These are phyloP conservation scores for Excalfactoria chinensis DNA, from an alignment of 2,113 vertebrate genomes.

Conservation along the genomic window DNA sequence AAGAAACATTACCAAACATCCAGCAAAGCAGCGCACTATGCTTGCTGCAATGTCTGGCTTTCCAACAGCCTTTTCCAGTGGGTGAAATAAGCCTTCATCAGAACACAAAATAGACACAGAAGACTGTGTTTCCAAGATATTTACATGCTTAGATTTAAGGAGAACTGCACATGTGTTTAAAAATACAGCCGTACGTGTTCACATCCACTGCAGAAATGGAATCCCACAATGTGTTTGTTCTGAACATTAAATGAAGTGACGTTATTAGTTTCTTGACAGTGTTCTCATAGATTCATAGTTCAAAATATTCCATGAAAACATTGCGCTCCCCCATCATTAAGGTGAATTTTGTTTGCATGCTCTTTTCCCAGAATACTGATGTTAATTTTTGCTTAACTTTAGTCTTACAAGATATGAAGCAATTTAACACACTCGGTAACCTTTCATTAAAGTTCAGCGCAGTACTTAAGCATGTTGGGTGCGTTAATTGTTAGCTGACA, in stretches of 20 bases:
- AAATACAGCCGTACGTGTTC: rapidly evolving
- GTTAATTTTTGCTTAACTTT: constrained; percentile 82
- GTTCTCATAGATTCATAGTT: constrained; percentile 65
- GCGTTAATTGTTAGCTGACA: constrained; percentile 84
- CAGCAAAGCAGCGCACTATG: neutral
- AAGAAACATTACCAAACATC: neutral
- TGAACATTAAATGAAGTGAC: neutral
- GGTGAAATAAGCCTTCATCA: neutral
- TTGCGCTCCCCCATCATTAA: constrained; percentile 66
- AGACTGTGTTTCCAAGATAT: neutral
- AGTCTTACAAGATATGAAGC: constrained; percentile 77
- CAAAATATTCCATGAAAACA: constrained; percentile 71
- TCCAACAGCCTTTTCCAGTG: neutral
- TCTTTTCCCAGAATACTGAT: constrained; percentile 74
- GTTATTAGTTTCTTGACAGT: constrained; percentile 41
- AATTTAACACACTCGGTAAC: constrained; percentile 79
- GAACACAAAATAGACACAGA: neutral
- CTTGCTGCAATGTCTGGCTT: neutral
- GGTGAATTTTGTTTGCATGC: constrained; percentile 76
- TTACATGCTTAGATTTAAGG: rapidly evolving
- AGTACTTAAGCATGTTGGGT: constrained; percentile 76
- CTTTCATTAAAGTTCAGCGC: constrained; percentile 82
- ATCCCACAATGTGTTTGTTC: neutral
- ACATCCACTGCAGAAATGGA: neutral
- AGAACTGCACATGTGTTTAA: rapidly evolving